Conservation (phyloP, 1,140 invertebrate genomes). For the Eumaeus atala region DNA sequence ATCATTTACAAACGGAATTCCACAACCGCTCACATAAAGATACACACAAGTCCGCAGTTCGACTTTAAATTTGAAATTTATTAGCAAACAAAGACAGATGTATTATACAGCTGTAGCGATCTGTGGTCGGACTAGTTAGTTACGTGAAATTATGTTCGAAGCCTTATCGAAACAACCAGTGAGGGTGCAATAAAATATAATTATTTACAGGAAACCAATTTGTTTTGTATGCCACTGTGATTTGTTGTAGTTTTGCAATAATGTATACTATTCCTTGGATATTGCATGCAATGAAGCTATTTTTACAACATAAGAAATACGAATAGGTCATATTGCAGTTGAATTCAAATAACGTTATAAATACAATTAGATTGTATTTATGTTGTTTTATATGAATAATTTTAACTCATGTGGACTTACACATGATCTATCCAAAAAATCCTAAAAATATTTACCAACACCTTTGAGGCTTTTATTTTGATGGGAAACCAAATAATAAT, state of each 20-base stretch:
- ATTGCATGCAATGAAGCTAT: not conserved
- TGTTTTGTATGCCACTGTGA: conserved; percentile 40
- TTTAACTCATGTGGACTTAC: too few relatives aligned
- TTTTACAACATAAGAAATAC: too few relatives aligned
- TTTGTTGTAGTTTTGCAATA: conserved; percentile 39
- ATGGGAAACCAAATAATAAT: too few relatives aligned
- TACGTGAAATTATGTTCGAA: conserved; percentile 46
- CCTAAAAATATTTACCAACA: too few relatives aligned
- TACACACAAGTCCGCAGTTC: conserved; percentile 14
- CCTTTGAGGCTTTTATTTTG: too few relatives aligned
- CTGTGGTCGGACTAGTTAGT: conserved; percentile 37
- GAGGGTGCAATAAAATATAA: conserved; percentile 61
- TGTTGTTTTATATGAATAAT: too few relatives aligned
- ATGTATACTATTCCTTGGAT: conserved; percentile 8
- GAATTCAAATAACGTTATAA: too few relatives aligned
- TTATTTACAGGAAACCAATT: conserved; percentile 67
- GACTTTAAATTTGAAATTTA: conserved; percentile 37
- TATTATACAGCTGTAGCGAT: conserved; percentile 30
- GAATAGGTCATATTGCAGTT: too few relatives aligned
- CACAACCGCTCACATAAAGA: conserved; percentile 1
- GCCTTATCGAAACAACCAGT: conserved; percentile 47
- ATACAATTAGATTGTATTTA: too few relatives aligned
- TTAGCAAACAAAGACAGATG: conserved; percentile 38
- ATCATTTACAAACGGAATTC: not conserved
- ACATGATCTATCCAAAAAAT: too few relatives aligned